phyloP scores from a whole-genome alignment of 1,140 invertebrate genomes.

The Caenorhabditis latens region DNA sequence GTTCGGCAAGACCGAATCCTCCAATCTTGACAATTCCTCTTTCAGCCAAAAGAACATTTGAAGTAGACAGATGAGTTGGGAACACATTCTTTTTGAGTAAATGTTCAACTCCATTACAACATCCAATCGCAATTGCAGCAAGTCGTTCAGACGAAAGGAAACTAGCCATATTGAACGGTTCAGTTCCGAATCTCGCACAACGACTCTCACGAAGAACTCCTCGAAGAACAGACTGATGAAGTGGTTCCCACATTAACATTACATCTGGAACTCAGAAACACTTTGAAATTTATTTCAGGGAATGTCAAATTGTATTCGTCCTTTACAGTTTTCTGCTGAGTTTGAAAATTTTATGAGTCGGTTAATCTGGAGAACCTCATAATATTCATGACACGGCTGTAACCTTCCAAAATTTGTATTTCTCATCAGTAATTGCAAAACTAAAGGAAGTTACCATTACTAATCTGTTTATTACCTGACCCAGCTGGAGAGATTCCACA shows the following conservation, averaged over 20 bases:
- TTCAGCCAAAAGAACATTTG: constrained; percentile 23
- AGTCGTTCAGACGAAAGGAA: constrained; percentile 34
- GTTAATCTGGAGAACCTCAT: too few species aligned
- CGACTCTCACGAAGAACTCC: constrained; percentile 28
- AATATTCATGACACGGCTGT: too few species aligned
- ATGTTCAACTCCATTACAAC: constrained; percentile 38
- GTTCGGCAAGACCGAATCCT: constrained; percentile 28
- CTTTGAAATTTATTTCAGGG: too few species aligned
- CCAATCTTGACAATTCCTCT: constrained; percentile 33
- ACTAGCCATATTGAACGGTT: constrained; percentile 39
- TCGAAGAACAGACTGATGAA: constrained; percentile 42
- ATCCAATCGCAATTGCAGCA: constrained; percentile 46
- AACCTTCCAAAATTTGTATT: too few species aligned
- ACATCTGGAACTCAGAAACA: not conserved
- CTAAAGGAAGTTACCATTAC: not conserved
- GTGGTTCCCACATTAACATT: constrained; percentile 43
- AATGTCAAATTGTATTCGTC: too few species aligned
- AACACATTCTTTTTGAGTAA: constrained; percentile 14
- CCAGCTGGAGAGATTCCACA: constrained; percentile 20
- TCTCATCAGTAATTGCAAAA: not conserved
- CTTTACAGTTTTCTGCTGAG: too few species aligned
- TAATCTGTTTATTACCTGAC: not conserved
- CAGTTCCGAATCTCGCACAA: constrained; percentile 28
- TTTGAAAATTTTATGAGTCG: too few species aligned
- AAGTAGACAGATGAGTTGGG: constrained; percentile 38